Evolutionary conservation across 2,888 invertebrate genomes (phyloP), one percentile per base, ranked within the genome.

Genomic region (Tanytarsus gracilentus): DNA sequence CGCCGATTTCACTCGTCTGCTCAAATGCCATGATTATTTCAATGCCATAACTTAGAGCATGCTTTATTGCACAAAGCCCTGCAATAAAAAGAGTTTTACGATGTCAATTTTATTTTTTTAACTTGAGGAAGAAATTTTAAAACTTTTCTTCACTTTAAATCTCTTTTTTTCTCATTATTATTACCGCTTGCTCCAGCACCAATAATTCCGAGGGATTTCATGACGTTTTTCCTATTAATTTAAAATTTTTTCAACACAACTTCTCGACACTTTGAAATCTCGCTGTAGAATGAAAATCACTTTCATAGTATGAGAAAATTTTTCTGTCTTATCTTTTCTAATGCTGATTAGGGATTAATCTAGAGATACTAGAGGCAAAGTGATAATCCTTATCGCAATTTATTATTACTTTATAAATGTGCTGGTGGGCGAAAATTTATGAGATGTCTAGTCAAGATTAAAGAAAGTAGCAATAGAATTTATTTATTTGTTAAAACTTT

Each of bases 21-120:
- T 93, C 93, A 70, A 84, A 84, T 21, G 88, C 79, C 11, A 9
- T 21, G 39, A 81, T 78, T 62, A 83, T 80, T 1, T 72, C 71
- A 30, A 76, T 66, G 62, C 72, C 74, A 26, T 50, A 64, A 62
- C 68, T 74, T 36, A 77, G 71, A 49, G 79, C 78, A 65, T 86
- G 85, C 29, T 83, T 77, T 2, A 88, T 80, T 0, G 88, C 85
- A 66, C 85, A 82, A 27, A 92, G 77, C 0, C 93, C 93, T 0
- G 90, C 87, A 23, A 44, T 36, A 36, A 36, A 36, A 36, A 11
- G n/a, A 36, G n/a, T 8, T 14, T 36, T 11, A 2, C 14, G 16
- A 14, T 2, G 8, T 7, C 36, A n/a, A n/a, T n/a, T n/a, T n/a
- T n/a, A n/a, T n/a, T n/a, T 8, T 11, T 5, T 33, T 1, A 8